Evolutionary conservation across 2,113 vertebrate species (phyloP), one percentile per base, ranked within the genome.

Genomic region (Athene cunicularia): DNA sequence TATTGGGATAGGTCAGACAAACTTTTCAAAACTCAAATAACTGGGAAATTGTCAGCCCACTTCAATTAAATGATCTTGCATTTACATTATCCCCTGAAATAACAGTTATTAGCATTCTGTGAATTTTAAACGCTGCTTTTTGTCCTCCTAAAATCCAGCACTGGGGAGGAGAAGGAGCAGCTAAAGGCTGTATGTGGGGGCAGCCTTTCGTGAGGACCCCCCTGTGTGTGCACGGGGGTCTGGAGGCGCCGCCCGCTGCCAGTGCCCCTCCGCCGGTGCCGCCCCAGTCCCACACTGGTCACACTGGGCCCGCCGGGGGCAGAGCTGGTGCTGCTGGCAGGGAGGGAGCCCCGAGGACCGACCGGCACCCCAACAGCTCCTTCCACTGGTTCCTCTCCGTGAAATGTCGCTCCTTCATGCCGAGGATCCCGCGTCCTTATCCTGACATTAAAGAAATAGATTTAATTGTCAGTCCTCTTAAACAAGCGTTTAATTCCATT

Each of bases 401-500:
- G 64, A 83, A 62, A 37, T 19, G 35, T 59, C 68, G 14, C 58
- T 62, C 62, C 77, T 62, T 63, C 75, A 2, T 0, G 8, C 84
- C 12, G 52, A 59, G 73, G 84, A 91, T 76, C 62, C 58, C 68
- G 35, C 12, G 7, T 74, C 82, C 96, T 96, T 86, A 89, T 94
- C 91, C 67, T 87, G 87, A 93, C 95, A 83, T 93, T 97, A 97
- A 96, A 96, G 94, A 84, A 97, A 88, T 81, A 97, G 97, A 97
- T 98, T 98, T 98, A 98, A 98, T 98, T 97, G 98, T 96, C 94
- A 88, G 74, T 70, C 93, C 95, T 95, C 86, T 97, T 96, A 97
- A 96, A 94, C 82, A 91, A 96, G 95, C 86, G 97, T 96, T 98
- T 97, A 98, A 97, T 98, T 97, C 92, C 80, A 62, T 96, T 97